Evolutionary conservation across 1,140 invertebrate genomes (phyloP).

Genomic region (Sycobia sp.): DNA sequence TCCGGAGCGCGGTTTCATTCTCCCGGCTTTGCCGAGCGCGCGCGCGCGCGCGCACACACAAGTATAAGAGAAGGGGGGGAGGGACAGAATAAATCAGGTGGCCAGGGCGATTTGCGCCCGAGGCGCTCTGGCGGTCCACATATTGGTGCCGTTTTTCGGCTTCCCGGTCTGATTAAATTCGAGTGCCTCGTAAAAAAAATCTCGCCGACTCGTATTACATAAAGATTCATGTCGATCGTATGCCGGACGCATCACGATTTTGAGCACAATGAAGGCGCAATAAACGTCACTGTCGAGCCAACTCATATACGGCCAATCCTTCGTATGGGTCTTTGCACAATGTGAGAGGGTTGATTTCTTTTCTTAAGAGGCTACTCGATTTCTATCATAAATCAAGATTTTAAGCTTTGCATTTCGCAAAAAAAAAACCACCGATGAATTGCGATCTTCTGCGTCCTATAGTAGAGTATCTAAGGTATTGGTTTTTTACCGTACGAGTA

Average conservation of each 20-base stretch:
- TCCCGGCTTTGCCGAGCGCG: no score
- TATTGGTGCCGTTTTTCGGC: slow-evolving; percentile 37
- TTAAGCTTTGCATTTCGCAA: no score
- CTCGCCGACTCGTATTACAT: slow-evolving; percentile 23
- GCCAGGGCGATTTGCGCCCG: slow-evolving; percentile 1
- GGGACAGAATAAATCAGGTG: not conserved
- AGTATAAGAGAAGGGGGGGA: not conserved
- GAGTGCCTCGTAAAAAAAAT: slow-evolving; percentile 3
- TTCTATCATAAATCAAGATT: no score
- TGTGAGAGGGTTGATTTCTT: no score
- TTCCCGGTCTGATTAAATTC: slow-evolving; percentile 27
- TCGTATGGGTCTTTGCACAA: no score
- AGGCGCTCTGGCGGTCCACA: slow-evolving; percentile 17
- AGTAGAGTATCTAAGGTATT: no score
- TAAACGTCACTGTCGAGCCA: slow-evolving; percentile 9
- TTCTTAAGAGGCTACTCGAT: no score
- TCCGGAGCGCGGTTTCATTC: not conserved
- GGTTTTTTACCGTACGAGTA: no score
- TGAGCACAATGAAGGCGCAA: slow-evolving; percentile 12
- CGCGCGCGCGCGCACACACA: not conserved
- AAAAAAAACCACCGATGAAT: no score
- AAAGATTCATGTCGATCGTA: slow-evolving; percentile 30
- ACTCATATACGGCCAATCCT: no score
- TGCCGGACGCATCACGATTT: slow-evolving; percentile 13
- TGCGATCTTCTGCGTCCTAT: no score